A percentile compares a stretch with the other conserved stretches of the same genome.
Evolutionary conservation across 2,888 invertebrate species (phyloP).

Genomic region (Carcina quercana): DNA sequence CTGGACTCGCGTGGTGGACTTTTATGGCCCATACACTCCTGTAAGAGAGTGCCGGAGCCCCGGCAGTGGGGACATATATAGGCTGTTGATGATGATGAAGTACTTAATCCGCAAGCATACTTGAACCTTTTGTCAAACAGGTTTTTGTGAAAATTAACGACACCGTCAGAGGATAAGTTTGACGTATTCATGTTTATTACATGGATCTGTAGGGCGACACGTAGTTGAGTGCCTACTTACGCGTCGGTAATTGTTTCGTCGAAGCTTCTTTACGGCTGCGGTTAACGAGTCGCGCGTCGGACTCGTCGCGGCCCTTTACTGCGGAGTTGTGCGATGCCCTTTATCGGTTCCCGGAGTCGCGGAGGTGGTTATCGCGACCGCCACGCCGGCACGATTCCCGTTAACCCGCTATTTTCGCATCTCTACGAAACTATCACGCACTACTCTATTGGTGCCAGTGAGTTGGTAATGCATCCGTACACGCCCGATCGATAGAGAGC

Average conservation of each 20-base stretch:
- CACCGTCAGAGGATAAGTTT: no score
- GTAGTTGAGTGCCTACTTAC: not conserved
- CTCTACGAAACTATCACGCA: slow-evolving; percentile 51
- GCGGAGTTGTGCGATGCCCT: slow-evolving; percentile 8
- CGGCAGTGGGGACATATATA: no score
- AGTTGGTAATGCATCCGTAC: slow-evolving; percentile 50
- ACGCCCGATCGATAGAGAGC: slow-evolving; percentile 48
- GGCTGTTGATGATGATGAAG: no score
- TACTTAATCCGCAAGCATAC: no score
- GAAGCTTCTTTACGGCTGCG: slow-evolving; percentile 61
- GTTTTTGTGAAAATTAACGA: no score
- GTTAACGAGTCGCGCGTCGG: slow-evolving; percentile 59
- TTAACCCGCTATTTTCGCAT: slow-evolving; percentile 62
- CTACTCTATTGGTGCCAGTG: slow-evolving; percentile 36
- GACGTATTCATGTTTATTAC: no score
- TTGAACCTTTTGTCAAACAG: no score
- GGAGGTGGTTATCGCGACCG: slow-evolving; percentile 57
- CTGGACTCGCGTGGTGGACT: no score
- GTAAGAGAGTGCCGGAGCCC: no score
- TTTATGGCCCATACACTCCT: no score
- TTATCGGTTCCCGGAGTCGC: slow-evolving; percentile 65
- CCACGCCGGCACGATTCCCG: slow-evolving; percentile 59
- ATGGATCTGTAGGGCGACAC: not conserved
- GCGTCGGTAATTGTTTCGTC: slow-evolving; percentile 50
- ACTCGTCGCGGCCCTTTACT: slow-evolving; percentile 18